These are phyloP conservation scores for Drosophila burlai DNA, from an alignment of 1,140 invertebrate genomes.

Conservation along the genomic window DNA sequence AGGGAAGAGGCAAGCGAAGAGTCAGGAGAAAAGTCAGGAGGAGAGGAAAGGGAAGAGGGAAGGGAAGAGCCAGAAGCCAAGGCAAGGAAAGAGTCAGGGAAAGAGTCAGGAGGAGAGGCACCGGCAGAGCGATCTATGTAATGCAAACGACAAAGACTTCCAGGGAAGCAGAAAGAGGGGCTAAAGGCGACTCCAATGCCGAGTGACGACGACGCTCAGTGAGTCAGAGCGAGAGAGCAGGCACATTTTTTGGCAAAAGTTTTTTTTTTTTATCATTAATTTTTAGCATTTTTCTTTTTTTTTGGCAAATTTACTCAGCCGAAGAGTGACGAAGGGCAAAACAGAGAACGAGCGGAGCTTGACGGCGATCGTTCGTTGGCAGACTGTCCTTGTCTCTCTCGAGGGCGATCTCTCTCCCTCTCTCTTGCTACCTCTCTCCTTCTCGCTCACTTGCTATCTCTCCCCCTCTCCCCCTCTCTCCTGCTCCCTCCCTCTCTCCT, in stretches of 20 bases:
- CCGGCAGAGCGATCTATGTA: constrained; percentile 63
- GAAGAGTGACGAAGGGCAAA: constrained; percentile 11
- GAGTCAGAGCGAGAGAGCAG: constrained; percentile 10
- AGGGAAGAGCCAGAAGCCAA: too few species aligned
- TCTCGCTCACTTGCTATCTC: not conserved
- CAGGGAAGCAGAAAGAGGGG: not conserved
- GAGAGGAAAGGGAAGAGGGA: not conserved
- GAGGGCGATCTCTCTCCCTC: not conserved
- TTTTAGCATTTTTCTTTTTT: not conserved
- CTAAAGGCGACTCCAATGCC: not conserved
- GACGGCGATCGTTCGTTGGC: constrained; percentile 13
- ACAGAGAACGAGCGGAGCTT: constrained; percentile 31
- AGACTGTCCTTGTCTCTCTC: constrained; percentile 8
- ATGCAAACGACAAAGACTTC: constrained; percentile 51
- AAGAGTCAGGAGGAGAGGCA: not conserved
- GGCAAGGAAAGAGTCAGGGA: not conserved
- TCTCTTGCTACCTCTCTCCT: not conserved
- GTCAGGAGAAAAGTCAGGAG: not conserved
- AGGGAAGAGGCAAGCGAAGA: not conserved
- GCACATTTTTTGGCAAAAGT: constrained; percentile 44
- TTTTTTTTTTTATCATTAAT: not conserved
- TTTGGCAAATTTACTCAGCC: constrained; percentile 54
- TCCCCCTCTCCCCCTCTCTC: not conserved
- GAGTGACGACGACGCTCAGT: constrained; percentile 3
- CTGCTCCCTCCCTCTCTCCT: not conserved